These are phyloP conservation scores for Uloborus diversus DNA, from an alignment of 1,140 invertebrate genomes.

Conservation along the genomic window DNA sequence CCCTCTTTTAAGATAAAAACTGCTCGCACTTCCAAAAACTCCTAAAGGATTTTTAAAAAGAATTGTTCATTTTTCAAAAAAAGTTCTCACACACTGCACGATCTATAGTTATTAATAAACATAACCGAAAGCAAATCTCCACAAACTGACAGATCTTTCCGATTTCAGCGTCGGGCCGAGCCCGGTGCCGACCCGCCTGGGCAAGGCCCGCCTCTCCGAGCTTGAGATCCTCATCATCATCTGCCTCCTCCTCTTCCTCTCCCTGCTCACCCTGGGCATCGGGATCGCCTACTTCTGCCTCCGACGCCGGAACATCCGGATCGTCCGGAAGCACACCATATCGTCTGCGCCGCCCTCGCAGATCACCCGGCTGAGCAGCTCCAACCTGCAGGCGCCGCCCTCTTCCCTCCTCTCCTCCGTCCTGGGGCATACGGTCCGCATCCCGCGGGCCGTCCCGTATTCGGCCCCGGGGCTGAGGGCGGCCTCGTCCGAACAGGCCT, in stretches of 20 bases:
- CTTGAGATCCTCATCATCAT: conserved; percentile 91
- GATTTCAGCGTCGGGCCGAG: not conserved
- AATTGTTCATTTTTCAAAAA: no score
- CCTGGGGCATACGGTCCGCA: conserved; percentile 76
- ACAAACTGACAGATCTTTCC: no score
- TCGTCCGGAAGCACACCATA: conserved; percentile 75
- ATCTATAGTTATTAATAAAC: no score
- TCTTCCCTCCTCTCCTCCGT: conserved; percentile 69
- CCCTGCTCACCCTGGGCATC: conserved; percentile 84
- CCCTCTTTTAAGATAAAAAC: no score
- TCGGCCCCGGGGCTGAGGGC: conserved; percentile 71
- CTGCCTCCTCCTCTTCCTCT: conserved; percentile 89
- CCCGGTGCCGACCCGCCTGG: not conserved
- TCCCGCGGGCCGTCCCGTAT: conserved; percentile 80
- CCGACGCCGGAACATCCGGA: conserved; percentile 77
- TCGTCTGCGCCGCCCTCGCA: conserved; percentile 69
- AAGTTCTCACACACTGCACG: no score
- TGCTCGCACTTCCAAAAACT: no score
- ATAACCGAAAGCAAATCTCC: no score
- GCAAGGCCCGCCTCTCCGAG: conserved; percentile 70
- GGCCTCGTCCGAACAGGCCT: conserved; percentile 87
- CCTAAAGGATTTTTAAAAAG: no score
- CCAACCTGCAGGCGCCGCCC: conserved; percentile 71
- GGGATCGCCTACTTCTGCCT: conserved; percentile 91
- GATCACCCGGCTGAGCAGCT: conserved; percentile 81